Evolutionary conservation across 37 sponge, comb jelly and placozoan species (phyloP).

Genomic region (Eunapius fragilis): DNA sequence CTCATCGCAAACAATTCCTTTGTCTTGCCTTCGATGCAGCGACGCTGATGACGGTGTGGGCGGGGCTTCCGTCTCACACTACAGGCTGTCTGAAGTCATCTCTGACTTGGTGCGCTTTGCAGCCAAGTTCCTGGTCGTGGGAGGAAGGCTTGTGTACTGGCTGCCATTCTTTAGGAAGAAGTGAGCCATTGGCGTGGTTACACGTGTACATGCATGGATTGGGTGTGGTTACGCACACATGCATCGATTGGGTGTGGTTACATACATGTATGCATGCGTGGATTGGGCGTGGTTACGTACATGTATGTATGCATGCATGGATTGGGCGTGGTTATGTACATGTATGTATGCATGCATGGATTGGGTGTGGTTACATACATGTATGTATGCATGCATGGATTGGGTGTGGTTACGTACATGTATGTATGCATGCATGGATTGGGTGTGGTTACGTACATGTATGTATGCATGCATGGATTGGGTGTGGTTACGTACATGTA

Average conservation of each 20-base stretch:
- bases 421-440: no score
- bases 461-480: no score
- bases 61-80: slow-evolving; percentile 25
- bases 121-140: slow-evolving; percentile 61
- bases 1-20: no score
- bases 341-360: no score
- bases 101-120: slow-evolving; percentile 81
- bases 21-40: neutral
- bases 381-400: no score
- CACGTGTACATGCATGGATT: neutral
- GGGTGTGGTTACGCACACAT: no score
- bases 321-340: no score
- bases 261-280: neutral
- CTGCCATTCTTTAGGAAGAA: slow-evolving; percentile 63
- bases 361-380: no score
- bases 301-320: no score
- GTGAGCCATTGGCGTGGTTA: slow-evolving; percentile 40
- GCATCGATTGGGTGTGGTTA: neutral
- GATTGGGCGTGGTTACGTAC: neutral
- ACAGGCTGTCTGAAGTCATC: slow-evolving; percentile 74
- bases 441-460: no score
- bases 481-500: no score
- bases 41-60: slow-evolving; percentile 52
- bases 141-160: slow-evolving; percentile 94
- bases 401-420: no score